phyloP scores from a whole-genome alignment of 2,888 invertebrate species.

The Tryphoninae sp. region DNA sequence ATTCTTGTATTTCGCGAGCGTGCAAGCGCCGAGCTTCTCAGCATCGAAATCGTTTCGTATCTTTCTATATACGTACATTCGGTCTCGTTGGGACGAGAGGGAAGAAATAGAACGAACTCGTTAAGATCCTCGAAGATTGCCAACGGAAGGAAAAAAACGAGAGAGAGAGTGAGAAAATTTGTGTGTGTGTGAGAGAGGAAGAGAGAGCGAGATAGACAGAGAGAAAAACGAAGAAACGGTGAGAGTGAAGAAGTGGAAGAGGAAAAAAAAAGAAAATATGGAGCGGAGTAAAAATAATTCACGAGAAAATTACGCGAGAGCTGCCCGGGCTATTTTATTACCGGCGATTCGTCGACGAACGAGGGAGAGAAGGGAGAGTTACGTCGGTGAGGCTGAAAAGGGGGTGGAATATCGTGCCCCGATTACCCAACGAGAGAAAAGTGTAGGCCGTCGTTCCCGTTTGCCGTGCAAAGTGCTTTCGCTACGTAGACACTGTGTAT shows the following conservation, averaged over 20 bases:
- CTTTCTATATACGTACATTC: neutral
- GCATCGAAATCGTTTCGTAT: slow-evolving; percentile 38
- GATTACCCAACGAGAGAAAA: slow-evolving; percentile 59
- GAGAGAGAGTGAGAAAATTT: neutral
- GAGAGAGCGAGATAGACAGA: no score
- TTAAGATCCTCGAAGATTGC: slow-evolving; percentile 58
- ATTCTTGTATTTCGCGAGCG: slow-evolving; percentile 14
- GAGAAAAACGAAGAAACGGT: neutral
- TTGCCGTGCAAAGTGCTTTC: slow-evolving; percentile 42
- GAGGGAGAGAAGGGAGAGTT: neutral
- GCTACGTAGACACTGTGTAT: slow-evolving; percentile 13
- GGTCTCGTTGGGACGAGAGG: slow-evolving; percentile 2
- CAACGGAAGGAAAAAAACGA: slow-evolving; percentile 36
- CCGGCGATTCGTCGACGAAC: slow-evolving; percentile 61
- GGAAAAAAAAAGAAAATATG: slow-evolving; percentile 27
- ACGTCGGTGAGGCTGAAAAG: slow-evolving; percentile 48
- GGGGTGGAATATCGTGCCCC: slow-evolving; percentile 52
- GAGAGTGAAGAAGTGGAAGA: slow-evolving; percentile 21
- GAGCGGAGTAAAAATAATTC: slow-evolving; percentile 57
- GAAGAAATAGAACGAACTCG: slow-evolving; percentile 51
- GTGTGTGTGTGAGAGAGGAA: no score
- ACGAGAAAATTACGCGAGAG: slow-evolving; percentile 61
- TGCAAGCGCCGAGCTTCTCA: slow-evolving; percentile 25
- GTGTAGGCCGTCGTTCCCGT: slow-evolving; percentile 45
- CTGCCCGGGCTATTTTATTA: slow-evolving; percentile 64